These are phyloP conservation scores for Malurus leucopterus DNA, from an alignment of 2,797 vertebrate species.

Conservation along the genomic window DNA sequence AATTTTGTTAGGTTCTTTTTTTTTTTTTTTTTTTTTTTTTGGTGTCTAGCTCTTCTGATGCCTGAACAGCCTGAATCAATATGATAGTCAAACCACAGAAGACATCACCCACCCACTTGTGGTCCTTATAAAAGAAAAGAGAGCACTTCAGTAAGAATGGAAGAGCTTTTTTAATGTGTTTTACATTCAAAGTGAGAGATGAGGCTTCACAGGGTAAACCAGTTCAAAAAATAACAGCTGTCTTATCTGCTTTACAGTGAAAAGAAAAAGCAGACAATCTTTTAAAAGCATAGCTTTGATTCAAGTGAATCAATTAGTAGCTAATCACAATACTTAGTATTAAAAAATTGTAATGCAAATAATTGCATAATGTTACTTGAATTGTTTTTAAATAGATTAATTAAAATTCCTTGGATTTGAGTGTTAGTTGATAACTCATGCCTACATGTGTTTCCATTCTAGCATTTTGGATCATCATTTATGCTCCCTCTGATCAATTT, in stretches of 20 bases:
- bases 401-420: background rate
- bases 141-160: background rate
- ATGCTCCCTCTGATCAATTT: background rate
- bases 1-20: background rate
- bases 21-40: background rate
- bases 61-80: background rate
- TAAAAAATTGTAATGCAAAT: slow-evolving; percentile 6
- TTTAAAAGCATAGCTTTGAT: background rate
- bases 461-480: background rate
- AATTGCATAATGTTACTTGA: background rate
- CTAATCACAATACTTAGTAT: background rate
- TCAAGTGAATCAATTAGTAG: background rate
- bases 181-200: background rate
- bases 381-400: background rate
- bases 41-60: background rate
- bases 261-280: background rate
- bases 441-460: background rate
- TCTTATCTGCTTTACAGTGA: background rate
- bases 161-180: background rate
- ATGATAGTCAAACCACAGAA: background rate
- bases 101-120: background rate
- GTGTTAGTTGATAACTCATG: background rate
- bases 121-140: background rate
- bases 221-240: background rate
- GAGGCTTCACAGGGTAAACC: background rate